Evolutionary conservation across 1,140 invertebrate genomes (phyloP), one percentile per base, ranked within the genome.

Genomic region (Drosophila teissieri): DNA sequence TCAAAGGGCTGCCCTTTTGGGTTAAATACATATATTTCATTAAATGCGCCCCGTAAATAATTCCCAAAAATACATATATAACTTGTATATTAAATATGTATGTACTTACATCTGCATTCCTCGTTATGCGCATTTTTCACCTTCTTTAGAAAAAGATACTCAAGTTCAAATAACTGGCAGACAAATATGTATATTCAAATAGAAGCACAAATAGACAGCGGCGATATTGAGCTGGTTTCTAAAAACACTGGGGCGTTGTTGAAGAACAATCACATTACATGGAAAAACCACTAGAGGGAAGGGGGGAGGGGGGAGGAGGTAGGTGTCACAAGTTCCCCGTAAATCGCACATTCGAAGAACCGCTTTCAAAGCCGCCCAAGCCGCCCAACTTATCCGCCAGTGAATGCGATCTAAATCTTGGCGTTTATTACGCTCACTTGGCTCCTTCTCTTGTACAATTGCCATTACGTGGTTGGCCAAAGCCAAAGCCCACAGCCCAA

Each of bases 391-490:
- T 31, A 24, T 17, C 60, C 62, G 14, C 36, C 64, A 56, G 49
- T 56, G 75, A 54, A 74, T 82, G 62, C 68, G 70, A 77, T 82
- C 79, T 65, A 68, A 88, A 76, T 79, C 79, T 83, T 88, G 70
- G 64, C 83, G 75, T 86, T 86, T 86, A 86, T 86, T 88, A 79
- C 83, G 83, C 83, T 83, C 75, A 88, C 75, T 88, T 86, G 83
- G 79, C 68, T 65, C 65, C 53, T 64, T 69, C 62, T 67, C 53
- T 60, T 52, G 44, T 61, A 74, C 72, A 73, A 60, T 72, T 78
- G 76, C 58, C 76, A 73, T 60, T 78, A 73, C 76, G 76, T 70
- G 34, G 74, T 72, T 62, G 73, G 56, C 72, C 49, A 40, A 62
- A 73, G 69, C 46, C 37, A 31, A 7, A 7, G 27, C 6, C 24